A percentile compares a stretch with the other conserved stretches of the same genome.
phyloP scores from a whole-genome alignment of 2,888 invertebrate genomes.

The Latrodectus elegans region DNA sequence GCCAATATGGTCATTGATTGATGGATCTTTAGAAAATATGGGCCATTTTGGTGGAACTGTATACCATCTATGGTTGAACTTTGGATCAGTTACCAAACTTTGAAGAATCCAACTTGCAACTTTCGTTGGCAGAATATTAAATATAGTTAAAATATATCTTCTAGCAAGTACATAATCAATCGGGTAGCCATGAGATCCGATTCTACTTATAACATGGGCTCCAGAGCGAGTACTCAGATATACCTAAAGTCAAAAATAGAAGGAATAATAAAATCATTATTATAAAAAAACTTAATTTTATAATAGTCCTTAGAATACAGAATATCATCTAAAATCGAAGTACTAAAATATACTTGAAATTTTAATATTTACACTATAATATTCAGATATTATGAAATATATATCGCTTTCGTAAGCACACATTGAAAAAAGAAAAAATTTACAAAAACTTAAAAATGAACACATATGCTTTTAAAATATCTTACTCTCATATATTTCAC shows the following conservation, averaged over 20 bases:
- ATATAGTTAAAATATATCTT: not conserved
- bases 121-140: constrained; percentile 19
- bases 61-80: constrained; percentile 74
- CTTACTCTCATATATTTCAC: too few species aligned
- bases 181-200: constrained; percentile 66
- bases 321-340: too few species aligned
- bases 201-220: constrained; percentile 31
- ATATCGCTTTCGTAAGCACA: too few species aligned
- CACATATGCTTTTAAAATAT: too few species aligned
- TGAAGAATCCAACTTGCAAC: constrained; percentile 24
- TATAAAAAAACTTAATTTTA: too few species aligned
- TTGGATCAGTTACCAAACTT: constrained; percentile 71
- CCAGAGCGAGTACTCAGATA: constrained; percentile 56
- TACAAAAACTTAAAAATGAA: too few species aligned
- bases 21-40: constrained; percentile 71
- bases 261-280: too few species aligned
- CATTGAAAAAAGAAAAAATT: too few species aligned
- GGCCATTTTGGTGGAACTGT: constrained; percentile 74
- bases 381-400: too few species aligned
- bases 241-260: constrained; percentile 5
- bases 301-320: too few species aligned
- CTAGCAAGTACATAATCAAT: constrained; percentile 20
- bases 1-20: constrained; percentile 74
- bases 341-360: too few species aligned
- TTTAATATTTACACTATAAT: too few species aligned